These are phyloP conservation scores for Pheosia tremula DNA, from an alignment of 2,888 invertebrate species.

Conservation along the genomic window DNA sequence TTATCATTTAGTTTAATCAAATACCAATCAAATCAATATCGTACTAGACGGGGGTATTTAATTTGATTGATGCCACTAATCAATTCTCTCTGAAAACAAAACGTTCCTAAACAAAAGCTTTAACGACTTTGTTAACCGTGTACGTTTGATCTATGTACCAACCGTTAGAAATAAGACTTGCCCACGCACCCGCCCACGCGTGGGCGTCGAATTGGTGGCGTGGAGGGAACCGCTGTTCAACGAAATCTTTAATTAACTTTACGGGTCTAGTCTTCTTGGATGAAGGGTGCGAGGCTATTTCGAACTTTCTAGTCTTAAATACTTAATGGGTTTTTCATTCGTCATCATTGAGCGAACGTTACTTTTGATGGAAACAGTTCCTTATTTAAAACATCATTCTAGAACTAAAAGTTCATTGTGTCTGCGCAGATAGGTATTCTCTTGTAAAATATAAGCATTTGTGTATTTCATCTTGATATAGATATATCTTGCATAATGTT, in stretches of 20 bases:
- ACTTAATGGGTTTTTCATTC: not conserved
- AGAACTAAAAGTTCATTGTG: too few species aligned
- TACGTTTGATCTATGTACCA: not conserved
- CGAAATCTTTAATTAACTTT: conserved; percentile 4
- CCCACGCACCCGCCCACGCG: conserved; percentile 5
- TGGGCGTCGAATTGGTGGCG: not conserved
- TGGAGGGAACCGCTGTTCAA: not conserved
- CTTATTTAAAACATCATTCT: too few species aligned
- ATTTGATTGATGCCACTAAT: not conserved
- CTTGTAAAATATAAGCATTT: too few species aligned
- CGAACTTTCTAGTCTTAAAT: not conserved
- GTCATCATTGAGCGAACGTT: not conserved
- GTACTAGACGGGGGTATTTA: not conserved
- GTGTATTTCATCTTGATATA: too few species aligned
- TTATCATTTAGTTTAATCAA: not conserved
- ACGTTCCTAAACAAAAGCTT: not conserved
- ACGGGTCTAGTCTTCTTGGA: not conserved
- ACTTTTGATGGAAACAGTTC: not conserved
- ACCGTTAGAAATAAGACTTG: not conserved
- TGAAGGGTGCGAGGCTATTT: not conserved
- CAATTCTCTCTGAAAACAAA: not conserved
- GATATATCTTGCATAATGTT: too few species aligned
- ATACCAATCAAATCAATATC: not conserved
- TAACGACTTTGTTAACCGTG: not conserved
- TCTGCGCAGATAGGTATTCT: too few species aligned